Conservation (phyloP, 1,140 invertebrate species). For the Dreissena rostriformis region DNA sequence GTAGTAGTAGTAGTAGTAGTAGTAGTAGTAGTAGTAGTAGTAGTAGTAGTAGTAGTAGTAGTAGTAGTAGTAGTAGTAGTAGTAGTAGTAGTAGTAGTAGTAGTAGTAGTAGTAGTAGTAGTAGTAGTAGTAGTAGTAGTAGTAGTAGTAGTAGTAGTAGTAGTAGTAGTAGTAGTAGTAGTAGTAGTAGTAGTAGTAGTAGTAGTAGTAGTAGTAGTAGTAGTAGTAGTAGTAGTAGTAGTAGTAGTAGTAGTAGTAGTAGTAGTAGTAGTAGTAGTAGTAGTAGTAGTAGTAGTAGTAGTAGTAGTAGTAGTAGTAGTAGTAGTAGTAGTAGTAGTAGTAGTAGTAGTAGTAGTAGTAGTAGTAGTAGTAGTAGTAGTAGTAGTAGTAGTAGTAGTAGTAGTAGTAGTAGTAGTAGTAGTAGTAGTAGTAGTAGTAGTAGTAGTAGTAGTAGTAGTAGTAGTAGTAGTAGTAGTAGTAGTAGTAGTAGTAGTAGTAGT, state of each 20-base stretch:
- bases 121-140: constrained; percentile 6
- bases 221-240: constrained; percentile 3
- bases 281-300: constrained; percentile 1
- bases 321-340: not conserved
- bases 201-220: constrained; percentile 6
- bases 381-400: constrained; percentile 3
- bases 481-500: constrained; percentile 6
- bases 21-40: constrained; percentile 3
- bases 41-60: not conserved
- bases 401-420: constrained; percentile 3
- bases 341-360: constrained; percentile 1
- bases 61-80: constrained; percentile 1
- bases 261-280: constrained; percentile 6
- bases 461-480: constrained; percentile 6
- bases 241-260: constrained; percentile 2
- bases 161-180: constrained; percentile 6
- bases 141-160: constrained; percentile 6
- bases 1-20: constrained; percentile 6
- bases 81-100: constrained; percentile 6
- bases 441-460: constrained; percentile 2
- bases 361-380: not conserved
- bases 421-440: constrained; percentile 1
- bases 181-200: constrained; percentile 2
- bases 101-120: constrained; percentile 6
- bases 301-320: constrained; percentile 1